Conservation (phyloP, 2,888 invertebrate species). For the Leptothorax acervorum region DNA sequence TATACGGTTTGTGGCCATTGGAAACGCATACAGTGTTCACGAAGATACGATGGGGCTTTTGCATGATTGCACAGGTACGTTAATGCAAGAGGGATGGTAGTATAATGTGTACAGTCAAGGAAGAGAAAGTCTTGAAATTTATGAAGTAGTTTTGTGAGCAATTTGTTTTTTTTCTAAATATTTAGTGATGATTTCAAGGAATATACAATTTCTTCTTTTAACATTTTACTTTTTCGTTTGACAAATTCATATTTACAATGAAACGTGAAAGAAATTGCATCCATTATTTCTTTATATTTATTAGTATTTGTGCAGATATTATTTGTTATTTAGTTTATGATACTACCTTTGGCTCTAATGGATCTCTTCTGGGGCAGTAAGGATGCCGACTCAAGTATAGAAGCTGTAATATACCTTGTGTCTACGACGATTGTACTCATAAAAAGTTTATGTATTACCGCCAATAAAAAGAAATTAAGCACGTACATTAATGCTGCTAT, state of each 20-base stretch:
- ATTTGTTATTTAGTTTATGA: constrained; percentile 14
- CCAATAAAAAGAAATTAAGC: neutral
- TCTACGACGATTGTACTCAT: too few relatives aligned
- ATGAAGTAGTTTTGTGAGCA: neutral
- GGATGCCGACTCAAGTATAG: neutral
- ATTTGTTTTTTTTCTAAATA: neutral
- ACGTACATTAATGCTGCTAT: constrained; percentile 28
- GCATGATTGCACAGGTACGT: neutral
- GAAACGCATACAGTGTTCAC: constrained; percentile 11
- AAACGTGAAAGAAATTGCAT: neutral
- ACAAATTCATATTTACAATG: neutral
- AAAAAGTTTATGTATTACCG: neutral
- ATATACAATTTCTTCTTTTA: neutral
- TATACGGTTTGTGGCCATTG: constrained; percentile 49
- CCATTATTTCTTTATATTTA: neutral
- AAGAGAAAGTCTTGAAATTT: neutral
- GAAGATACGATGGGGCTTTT: constrained; percentile 6
- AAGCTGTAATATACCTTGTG: neutral
- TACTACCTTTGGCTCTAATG: neutral
- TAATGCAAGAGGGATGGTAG: neutral
- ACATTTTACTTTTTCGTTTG: neutral
- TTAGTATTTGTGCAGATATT: neutral
- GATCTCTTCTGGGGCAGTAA: neutral
- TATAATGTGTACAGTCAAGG: neutral
- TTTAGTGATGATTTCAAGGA: neutral